Base-by-base conservation (phyloP, 2,888 invertebrate genomes). In the Chelonus formosanus region DNA sequence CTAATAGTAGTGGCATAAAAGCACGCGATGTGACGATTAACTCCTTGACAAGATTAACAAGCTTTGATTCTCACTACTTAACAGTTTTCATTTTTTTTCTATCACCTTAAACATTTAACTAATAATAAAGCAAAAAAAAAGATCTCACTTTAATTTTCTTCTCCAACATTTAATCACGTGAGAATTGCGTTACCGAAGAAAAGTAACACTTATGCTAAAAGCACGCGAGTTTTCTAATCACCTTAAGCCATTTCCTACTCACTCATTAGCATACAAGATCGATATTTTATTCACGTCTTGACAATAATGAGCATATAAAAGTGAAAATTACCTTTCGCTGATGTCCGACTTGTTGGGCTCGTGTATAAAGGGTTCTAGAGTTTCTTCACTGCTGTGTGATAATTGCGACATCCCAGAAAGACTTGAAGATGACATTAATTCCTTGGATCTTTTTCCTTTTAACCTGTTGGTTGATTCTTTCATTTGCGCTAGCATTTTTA, bases 331-430 rank as follows among this genome's bases (percentile, higher is more conserved):
- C 84, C 80, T 76, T 73, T 81, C 77, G 53, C 75, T 71, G 52
- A 76, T 78, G 65, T 78, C 77, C 50, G 75, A 71, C 73, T 77
- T 79, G 70, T 76, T 78, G 65, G 80, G 75, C 67, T 80, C 80
- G 69, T 83, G 77, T 61, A 82, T 77, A 67, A 82, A 79, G 45
- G 82, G 80, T 73, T 82, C 83, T 56, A 83, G 74, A 20, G 80
- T 75, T 71, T 84, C 84, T 67, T 84, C 84, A 73, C 83, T 84
- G 73, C 83, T 83, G 71, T 82, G 83, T 35, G 84, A 83, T 67
- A 84, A 71, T 70, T 84, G 83, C 59, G 83, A 84, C 83, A 84
- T 83, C 61, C 83, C 82, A 59, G 83, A 83, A 65, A 84, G 78
- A 72, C 84, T 84, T 65, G 82, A 82, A 67, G 84, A 84, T 71